These are phyloP conservation scores for Pyrocoelia pectoralis DNA, from an alignment of 2,888 invertebrate species.

Conservation along the genomic window DNA sequence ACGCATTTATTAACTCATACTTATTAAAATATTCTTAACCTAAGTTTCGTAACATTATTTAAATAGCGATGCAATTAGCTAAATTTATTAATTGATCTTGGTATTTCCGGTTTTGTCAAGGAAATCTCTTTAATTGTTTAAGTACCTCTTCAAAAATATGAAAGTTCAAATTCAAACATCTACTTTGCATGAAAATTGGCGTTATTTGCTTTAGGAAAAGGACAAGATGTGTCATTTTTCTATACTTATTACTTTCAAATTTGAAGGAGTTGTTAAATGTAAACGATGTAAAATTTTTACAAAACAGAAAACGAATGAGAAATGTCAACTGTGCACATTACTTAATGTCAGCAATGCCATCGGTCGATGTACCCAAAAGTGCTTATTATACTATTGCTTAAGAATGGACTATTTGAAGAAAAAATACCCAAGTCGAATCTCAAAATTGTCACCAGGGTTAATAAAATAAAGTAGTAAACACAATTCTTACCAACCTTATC, in stretches of 20 bases:
- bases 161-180: not conserved
- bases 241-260: no score
- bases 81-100: not conserved
- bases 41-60: no score
- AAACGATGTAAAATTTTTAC: not conserved
- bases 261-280: no score
- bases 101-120: not conserved
- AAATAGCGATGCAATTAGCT: not conserved
- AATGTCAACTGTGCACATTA: not conserved
- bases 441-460: no score
- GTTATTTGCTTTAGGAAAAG: not conserved
- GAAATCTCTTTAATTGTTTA: not conserved
- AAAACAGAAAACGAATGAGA: not conserved
- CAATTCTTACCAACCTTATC: not conserved
- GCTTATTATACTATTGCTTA: not conserved
- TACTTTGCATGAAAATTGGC: not conserved
- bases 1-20: no score
- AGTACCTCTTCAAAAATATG: not conserved
- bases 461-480: not conserved
- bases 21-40: no score
- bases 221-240: no score
- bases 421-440: no score
- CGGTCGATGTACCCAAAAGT: slow-evolving; percentile 1
- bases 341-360: not conserved
- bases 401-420: not conserved